Conservation (phyloP, 2,888 invertebrate genomes). For the Brachypterus glaber region DNA sequence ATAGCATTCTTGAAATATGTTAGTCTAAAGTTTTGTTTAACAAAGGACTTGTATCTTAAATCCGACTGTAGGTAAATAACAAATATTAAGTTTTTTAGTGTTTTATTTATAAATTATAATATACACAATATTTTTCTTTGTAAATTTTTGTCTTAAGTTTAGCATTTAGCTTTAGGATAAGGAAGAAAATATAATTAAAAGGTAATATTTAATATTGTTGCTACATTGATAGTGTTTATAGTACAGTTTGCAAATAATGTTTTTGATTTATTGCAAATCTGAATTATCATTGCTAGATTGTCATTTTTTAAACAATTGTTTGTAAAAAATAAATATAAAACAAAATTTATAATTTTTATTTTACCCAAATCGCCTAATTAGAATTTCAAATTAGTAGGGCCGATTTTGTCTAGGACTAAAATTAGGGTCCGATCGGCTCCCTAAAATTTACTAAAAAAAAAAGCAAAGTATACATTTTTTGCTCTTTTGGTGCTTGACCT, state of each 20-base stretch:
- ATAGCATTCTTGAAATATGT: too few species aligned
- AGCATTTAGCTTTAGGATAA: constrained; percentile 5
- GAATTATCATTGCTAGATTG: constrained; percentile 20
- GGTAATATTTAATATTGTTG: constrained; percentile 32
- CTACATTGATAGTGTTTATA: constrained; percentile 31
- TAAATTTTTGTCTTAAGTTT: constrained; percentile 18
- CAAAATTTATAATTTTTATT: neutral
- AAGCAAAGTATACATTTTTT: too few species aligned
- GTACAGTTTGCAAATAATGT: constrained; percentile 19
- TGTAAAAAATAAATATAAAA: constrained; percentile 18
- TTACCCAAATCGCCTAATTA: too few species aligned
- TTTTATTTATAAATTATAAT: too few species aligned
- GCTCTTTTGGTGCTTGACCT: too few species aligned
- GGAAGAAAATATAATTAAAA: constrained; percentile 18
- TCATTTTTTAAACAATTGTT: constrained; percentile 24
- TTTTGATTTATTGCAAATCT: constrained; percentile 17
- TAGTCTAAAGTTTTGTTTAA: too few species aligned
- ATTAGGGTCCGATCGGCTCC: too few species aligned
- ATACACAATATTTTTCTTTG: constrained; percentile 11
- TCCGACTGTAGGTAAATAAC: too few species aligned
- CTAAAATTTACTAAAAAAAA: too few species aligned
- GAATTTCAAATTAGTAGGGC: too few species aligned
- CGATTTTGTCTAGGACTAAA: too few species aligned
- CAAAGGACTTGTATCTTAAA: too few species aligned
- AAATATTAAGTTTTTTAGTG: neutral